These are phyloP conservation scores for Nesospiza acunhae DNA, from an alignment of 2,113 vertebrate genomes.

Conservation along the genomic window DNA sequence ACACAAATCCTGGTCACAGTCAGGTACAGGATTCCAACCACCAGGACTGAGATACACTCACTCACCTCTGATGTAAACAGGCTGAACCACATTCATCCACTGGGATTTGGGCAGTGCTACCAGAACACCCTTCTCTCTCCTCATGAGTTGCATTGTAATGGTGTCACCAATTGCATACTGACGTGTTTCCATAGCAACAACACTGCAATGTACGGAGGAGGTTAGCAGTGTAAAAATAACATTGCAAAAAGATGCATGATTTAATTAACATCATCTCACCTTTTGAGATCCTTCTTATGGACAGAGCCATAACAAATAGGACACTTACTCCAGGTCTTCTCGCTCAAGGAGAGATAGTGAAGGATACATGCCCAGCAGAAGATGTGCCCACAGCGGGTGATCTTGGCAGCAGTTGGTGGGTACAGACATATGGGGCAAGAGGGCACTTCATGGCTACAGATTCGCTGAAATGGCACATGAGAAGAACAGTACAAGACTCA, in stretches of 20 bases:
- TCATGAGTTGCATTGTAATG: constrained; percentile 97
- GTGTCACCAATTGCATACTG: constrained; percentile 89
- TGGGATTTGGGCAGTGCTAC: constrained; percentile 92
- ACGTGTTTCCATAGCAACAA: constrained; percentile 92
- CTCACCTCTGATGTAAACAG: constrained; percentile 88
- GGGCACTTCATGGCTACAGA: constrained; percentile 97
- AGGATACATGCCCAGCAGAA: constrained; percentile 98
- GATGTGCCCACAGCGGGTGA: constrained; percentile 97
- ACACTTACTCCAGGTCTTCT: constrained; percentile 96
- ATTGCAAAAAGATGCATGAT: neutral
- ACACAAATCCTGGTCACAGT: neutral
- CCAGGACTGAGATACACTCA: neutral
- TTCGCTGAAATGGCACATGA: constrained; percentile 78
- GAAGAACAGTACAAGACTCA: neutral
- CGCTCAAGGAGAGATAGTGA: constrained; percentile 93
- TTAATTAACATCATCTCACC: constrained; percentile 70
- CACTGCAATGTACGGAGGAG: constrained; percentile 73
- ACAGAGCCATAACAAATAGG: constrained; percentile 97
- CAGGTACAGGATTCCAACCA: neutral
- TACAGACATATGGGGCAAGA: constrained; percentile 98
- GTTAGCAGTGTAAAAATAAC: neutral
- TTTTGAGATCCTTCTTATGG: constrained; percentile 91
- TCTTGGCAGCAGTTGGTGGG: constrained; percentile 93
- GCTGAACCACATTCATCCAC: constrained; percentile 92
- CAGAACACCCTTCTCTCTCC: constrained; percentile 90